Conservation (phyloP, 2,888 invertebrate species). For the Antitype chi region DNA sequence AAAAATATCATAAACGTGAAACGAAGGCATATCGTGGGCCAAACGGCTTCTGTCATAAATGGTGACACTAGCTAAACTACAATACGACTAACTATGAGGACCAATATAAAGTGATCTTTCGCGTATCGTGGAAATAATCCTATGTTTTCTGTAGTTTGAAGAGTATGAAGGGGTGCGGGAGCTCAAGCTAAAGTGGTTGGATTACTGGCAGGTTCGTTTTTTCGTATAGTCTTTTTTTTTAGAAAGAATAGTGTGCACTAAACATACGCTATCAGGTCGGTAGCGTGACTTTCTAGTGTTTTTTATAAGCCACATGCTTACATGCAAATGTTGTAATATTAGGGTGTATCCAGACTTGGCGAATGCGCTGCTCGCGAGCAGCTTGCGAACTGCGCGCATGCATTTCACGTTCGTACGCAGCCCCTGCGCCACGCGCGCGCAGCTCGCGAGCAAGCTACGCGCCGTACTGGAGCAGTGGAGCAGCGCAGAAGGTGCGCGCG, state of each 20-base stretch:
- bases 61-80: slow-evolving; percentile 69
- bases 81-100: slow-evolving; percentile 46
- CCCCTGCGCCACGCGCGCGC: too few relatives aligned
- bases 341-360: too few relatives aligned
- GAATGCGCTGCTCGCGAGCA: too few relatives aligned
- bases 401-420: too few relatives aligned
- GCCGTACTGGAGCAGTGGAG: too few relatives aligned
- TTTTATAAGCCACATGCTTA: slow-evolving; percentile 58
- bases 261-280: slow-evolving; percentile 69
- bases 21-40: slow-evolving; percentile 63
- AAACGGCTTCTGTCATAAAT: slow-evolving; percentile 70
- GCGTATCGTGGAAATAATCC: not conserved
- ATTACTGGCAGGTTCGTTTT: slow-evolving; percentile 32
- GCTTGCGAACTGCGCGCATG: too few relatives aligned
- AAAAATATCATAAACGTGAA: slow-evolving; percentile 67
- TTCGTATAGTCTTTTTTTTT: slow-evolving; percentile 40
- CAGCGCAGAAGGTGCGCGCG: too few relatives aligned
- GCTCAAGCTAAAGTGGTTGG: slow-evolving; percentile 30
- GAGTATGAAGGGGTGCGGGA: not conserved
- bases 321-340: slow-evolving; percentile 61
- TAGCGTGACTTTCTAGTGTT: slow-evolving; percentile 61
- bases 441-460: too few relatives aligned
- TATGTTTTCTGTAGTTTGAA: not conserved
- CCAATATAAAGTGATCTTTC: slow-evolving; percentile 41
- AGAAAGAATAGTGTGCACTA: slow-evolving; percentile 54